Base-by-base conservation (phyloP, 2,888 invertebrate species). In the Peribatodes rhomboidaria region DNA sequence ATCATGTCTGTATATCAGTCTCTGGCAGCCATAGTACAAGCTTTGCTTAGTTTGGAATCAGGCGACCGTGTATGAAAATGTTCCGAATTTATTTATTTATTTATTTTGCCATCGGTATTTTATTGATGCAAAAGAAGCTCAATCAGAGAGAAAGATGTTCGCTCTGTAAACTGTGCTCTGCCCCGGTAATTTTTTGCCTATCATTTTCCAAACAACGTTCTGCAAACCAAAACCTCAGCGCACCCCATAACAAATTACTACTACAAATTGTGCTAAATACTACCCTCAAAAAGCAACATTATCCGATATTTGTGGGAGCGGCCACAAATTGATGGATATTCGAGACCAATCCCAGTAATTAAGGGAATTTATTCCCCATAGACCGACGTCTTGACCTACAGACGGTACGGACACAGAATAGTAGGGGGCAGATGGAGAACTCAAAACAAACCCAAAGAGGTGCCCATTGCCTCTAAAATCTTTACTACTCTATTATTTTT, bases 261-360 rank as follows among this genome's bases (percentile, higher is more conserved):
- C 47, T 31, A 61, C 47, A 47, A 31, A 53, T 55, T 60, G 42
- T 44, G 18, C 57, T 46, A 57, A 54, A 62, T 52, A 62, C 46
- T 52, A 44, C 42, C 49, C 55, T 37, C 44, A 39, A 55, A 61
- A 47, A 42, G 62, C 50, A 18, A 57, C 56, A 62, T 50, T 62
- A 57, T 57, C 37, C 56, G 31, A 56, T 56, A 56, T 62, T 63
- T 33, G 62, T 57, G 39, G 62, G 62, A 53, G 57, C 62, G 61
- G 62, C 62, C 62, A 9, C 70, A 75, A 75, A 72, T 73, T 72
- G 72, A 75, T 73, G 70, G 73, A 70, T 68, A 73, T 61, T 62
- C 69, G 68, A 67, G 42, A 62, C 72, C 71, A 68, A 71, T 69
- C 69, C 68, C 71, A 61, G 55, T 73, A 72, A 73, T 73, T 74